These are phyloP conservation scores for Entomobrya multifasciata DNA, from an alignment of 2,888 invertebrate species.

Conservation along the genomic window DNA sequence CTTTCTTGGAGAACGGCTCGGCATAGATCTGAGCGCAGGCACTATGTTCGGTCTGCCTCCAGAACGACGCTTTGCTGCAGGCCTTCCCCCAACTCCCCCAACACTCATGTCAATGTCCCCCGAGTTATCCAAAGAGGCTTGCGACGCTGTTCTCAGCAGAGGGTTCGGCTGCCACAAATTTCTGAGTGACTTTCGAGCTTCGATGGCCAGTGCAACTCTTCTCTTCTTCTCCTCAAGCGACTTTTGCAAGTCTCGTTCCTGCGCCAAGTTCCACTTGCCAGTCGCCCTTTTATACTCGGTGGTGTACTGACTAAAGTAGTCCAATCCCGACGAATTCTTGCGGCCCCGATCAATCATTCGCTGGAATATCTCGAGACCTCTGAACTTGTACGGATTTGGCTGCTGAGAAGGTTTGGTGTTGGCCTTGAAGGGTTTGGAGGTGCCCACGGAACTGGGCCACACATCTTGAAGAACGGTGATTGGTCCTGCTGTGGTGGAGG, in stretches of 20 bases:
- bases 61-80: too few relatives aligned
- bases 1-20: conserved; percentile 66
- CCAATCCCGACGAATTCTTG: conserved; percentile 33
- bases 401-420: conserved; percentile 24
- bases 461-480: conserved; percentile 17
- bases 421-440: conserved; percentile 45
- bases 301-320: conserved; percentile 48
- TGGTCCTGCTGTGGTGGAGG: not conserved
- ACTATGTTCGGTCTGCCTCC: too few relatives aligned
- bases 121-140: conserved; percentile 46
- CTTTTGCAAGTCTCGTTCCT: conserved; percentile 50
- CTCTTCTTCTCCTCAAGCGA: conserved; percentile 46
- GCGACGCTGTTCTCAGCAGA: conserved; percentile 45
- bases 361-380: conserved; percentile 54
- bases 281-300: conserved; percentile 47
- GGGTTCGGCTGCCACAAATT: conserved; percentile 67
- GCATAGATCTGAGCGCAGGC: conserved; percentile 20
- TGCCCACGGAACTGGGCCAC: conserved; percentile 31
- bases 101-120: conserved; percentile 31
- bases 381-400: conserved; percentile 48
- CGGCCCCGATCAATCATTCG: conserved; percentile 40
- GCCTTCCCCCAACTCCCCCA: conserved; percentile 29
- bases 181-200: conserved; percentile 62
- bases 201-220: conserved; percentile 51
- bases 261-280: conserved; percentile 46